Percentiles rank a stretch among this genome's conserved stretches.
These are phyloP conservation scores for Caenorhabditis sulstoni DNA, from an alignment of 2,888 invertebrate species.

Conservation along the genomic window DNA sequence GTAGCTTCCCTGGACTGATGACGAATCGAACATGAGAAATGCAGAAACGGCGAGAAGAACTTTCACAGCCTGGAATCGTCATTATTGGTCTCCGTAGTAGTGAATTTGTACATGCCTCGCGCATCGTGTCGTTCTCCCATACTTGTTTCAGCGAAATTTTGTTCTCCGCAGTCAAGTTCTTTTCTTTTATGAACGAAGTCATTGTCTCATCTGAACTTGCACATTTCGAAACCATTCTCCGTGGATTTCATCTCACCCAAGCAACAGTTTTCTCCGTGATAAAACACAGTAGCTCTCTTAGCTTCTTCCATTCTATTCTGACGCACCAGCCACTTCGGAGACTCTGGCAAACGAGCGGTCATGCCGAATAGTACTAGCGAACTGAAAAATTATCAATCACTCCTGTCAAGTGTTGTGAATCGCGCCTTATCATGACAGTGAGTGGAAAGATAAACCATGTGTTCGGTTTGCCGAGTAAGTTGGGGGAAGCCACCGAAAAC, in stretches of 20 bases:
- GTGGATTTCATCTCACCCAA: conserved; percentile 9
- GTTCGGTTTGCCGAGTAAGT: conserved; percentile 32
- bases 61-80: conserved; percentile 28
- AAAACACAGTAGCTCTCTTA: conserved; percentile 38
- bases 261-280: conserved; percentile 44
- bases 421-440: conserved; percentile 17
- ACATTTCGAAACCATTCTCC: conserved; percentile 1
- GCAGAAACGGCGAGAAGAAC: conserved; percentile 15
- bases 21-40: conserved; percentile 23
- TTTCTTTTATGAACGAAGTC: conserved; percentile 34
- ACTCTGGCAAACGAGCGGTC: conserved; percentile 55
- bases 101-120: conserved; percentile 29
- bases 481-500: conserved; percentile 39
- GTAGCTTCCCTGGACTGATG: conserved; percentile 14
- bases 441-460: conserved; percentile 54
- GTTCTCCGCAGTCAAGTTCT: conserved; percentile 40
- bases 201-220: conserved; percentile 32
- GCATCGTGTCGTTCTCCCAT: conserved; percentile 46
- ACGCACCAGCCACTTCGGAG: conserved; percentile 64
- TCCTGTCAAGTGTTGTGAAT: neutral
- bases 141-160: conserved; percentile 43
- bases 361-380: conserved; percentile 35
- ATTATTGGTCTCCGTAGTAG: too few relatives aligned
- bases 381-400: conserved; percentile 38
- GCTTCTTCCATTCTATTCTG: conserved; percentile 59